Evolutionary conservation across 2,113 vertebrate species (phyloP).

Genomic region (Apteryx mantelli): DNA sequence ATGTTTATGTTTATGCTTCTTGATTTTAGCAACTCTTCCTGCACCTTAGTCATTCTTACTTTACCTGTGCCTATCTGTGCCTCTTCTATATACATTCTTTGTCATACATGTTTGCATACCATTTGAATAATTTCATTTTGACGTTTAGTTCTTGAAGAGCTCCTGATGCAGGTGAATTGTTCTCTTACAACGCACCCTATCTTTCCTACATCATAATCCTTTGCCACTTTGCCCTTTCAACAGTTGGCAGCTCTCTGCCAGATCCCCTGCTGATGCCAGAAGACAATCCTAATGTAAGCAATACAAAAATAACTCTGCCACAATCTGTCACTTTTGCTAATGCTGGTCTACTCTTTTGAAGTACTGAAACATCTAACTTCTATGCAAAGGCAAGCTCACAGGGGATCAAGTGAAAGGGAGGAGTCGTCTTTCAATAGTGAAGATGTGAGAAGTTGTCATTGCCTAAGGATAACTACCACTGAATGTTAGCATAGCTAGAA

Average conservation of each 20-base stretch:
- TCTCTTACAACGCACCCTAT: background rate
- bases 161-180: background rate
- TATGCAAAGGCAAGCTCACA: background rate
- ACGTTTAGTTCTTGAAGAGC: background rate
- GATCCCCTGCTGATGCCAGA: background rate
- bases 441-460: background rate
- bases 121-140: background rate
- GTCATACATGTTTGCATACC: background rate
- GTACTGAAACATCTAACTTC: conserved; percentile 2
- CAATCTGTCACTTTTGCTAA: conserved; percentile 4
- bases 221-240: background rate
- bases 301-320: conserved; percentile 22
- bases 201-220: background rate
- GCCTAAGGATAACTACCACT: background rate
- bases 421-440: background rate
- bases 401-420: background rate
- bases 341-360: conserved; percentile 33
- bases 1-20: background rate
- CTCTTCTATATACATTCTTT: background rate
- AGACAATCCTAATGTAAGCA: background rate
- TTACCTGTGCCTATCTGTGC: background rate
- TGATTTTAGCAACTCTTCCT: background rate
- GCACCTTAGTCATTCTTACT: background rate
- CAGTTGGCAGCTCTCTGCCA: background rate
- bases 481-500: background rate